These are phyloP conservation scores for Apostichopus leukothele DNA, from an alignment of 53 echinoderm and acorn worm genomes.

Conservation along the genomic window DNA sequence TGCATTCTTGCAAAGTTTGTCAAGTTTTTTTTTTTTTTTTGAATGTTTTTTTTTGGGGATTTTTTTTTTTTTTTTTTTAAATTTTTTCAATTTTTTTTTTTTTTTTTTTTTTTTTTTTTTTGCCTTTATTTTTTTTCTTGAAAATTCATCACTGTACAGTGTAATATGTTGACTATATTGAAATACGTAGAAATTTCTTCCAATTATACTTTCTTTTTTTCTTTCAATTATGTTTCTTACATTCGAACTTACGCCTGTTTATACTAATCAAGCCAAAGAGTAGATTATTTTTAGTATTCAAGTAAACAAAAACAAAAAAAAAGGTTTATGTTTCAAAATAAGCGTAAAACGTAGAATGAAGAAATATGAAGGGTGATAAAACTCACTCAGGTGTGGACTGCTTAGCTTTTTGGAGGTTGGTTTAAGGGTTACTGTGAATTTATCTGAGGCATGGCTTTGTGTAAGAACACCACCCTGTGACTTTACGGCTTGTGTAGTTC, in stretches of 20 bases:
- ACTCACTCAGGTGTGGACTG: no score
- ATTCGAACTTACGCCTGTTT: slow-evolving; percentile 3
- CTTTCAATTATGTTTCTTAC: background rate
- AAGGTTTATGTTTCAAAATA: no score
- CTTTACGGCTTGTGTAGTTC: no score
- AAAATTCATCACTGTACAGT: slow-evolving; percentile 6
- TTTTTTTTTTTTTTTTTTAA: background rate
- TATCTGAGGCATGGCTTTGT: no score
- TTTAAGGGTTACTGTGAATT: no score
- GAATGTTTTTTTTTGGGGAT: no score
- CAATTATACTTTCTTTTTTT: slow-evolving; percentile 7
- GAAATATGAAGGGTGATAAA: no score
- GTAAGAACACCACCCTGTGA: no score
- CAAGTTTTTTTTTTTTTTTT: background rate
- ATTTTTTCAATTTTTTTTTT: no score
- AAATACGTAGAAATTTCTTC: slow-evolving; percentile 11
- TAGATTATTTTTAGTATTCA: slow-evolving; percentile 37
- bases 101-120: background rate
- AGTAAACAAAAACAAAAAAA: background rate
- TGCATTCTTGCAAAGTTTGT: no score
- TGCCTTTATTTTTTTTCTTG: background rate
- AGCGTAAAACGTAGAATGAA: no score
- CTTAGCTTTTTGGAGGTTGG: no score
- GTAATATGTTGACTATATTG: background rate
- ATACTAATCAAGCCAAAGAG: slow-evolving; percentile 38